Evolutionary conservation across 2,113 vertebrate genomes (phyloP).

Genomic region (Lasiurus cinereus): DNA sequence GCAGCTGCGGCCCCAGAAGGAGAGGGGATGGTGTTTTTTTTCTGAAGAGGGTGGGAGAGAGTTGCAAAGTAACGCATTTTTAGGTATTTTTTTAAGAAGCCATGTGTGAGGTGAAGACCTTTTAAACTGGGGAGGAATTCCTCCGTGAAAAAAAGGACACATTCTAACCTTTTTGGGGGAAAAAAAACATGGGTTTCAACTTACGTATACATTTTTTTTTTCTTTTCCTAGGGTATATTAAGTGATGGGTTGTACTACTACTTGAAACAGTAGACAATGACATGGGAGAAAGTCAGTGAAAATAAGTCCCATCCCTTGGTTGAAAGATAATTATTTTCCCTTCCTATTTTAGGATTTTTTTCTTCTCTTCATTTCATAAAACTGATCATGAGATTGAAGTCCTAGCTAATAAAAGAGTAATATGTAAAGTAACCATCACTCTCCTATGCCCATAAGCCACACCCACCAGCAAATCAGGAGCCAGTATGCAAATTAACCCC

Average conservation of each 20-base stretch:
- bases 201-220: neutral
- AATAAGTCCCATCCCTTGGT: neutral
- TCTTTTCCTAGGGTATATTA: neutral
- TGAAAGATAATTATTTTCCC: neutral
- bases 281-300: neutral
- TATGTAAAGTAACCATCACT: too few species aligned
- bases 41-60: neutral
- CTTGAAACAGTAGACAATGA: neutral
- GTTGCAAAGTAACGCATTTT: conserved; percentile 31
- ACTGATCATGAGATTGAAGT: neutral
- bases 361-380: neutral
- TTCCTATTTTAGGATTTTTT: neutral
- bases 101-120: neutral
- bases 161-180: neutral
- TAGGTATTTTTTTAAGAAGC: conserved; percentile 6
- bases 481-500: too few species aligned
- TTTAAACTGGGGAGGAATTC: neutral
- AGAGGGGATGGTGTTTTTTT: neutral
- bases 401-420: too few species aligned
- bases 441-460: too few species aligned
- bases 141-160: neutral
- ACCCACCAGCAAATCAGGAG: too few species aligned
- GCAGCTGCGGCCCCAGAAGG: neutral
- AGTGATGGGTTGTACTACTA: neutral
- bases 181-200: neutral